Conservation (phyloP, 2,888 invertebrate genomes). For the Athripsodes cinereus region DNA sequence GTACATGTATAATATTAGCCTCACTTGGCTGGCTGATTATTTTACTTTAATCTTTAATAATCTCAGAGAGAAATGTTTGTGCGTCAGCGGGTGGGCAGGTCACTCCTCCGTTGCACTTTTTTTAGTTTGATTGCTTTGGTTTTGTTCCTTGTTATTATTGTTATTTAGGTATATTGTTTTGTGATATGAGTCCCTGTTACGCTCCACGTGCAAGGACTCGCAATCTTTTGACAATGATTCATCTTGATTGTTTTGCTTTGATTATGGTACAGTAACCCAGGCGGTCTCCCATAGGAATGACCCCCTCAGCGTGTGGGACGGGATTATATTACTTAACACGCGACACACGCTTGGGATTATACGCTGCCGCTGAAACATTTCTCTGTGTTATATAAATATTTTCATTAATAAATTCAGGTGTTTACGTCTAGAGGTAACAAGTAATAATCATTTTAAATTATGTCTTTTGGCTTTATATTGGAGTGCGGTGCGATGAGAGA, state of each 20-base stretch:
- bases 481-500: too few species aligned
- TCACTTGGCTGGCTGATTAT: background rate
- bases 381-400: too few species aligned
- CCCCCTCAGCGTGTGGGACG: too few species aligned
- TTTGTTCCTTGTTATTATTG: background rate
- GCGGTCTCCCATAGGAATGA: too few species aligned
- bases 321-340: too few species aligned
- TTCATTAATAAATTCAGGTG: conserved; percentile 15
- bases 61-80: background rate
- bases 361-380: too few species aligned
- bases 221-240: background rate
- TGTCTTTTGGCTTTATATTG: conserved; percentile 17
- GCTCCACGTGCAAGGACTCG: background rate
- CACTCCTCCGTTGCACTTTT: background rate
- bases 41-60: background rate
- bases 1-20: background rate
- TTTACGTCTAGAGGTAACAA: conserved; percentile 21
- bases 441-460: conserved; percentile 20
- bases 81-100: background rate
- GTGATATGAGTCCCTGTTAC: background rate
- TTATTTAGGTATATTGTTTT: background rate
- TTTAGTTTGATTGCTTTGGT: background rate
- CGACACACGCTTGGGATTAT: too few species aligned
- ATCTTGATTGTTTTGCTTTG: background rate
- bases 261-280: too few species aligned